Evolutionary conservation across 2,797 vertebrate species (phyloP), one percentile per base, ranked within the genome.

Genomic region (Syndactyla subalaris): DNA sequence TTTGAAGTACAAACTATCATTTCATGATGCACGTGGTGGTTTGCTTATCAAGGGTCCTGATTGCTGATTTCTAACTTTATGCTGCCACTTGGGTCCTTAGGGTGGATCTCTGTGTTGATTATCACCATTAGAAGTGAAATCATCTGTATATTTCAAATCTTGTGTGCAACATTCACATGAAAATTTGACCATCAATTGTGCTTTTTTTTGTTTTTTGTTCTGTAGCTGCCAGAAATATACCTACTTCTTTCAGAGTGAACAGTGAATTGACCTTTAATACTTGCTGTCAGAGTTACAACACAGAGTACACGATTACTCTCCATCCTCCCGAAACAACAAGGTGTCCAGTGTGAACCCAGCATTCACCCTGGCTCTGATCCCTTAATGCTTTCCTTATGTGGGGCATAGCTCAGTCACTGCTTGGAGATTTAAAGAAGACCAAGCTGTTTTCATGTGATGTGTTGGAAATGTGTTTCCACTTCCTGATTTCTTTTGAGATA

Each of bases 351-450:
- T 82, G 88, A 94, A 43, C 73, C 62, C 74, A 66, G 57, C 26
- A 1, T 61, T 90, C 66, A 59, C 83, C 83, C 89, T 43, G 5
- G 59, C 82, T 94, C 95, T 96, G 94, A 93, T 95, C 88, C n/a
- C 74, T 76, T 97, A 97, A 97, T 96, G 84, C 74, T 73, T 96
- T 96, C 95, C 94, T 89, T 62, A 83, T 95, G 96, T 77, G 65
- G 73, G 78, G 71, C 91, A 78, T 32, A 73, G 80, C 81, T 30
- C 62, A 86, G 17, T 27, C 66, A 36, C 83, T 92, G 80, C 7
- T 15, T 85, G 62, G 92, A 91, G 85, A 73, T 89, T 91, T 93
- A 84, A 92, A 94, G 92, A 92, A 12, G 70, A 92, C 76, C 46
- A 70, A 88, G 59, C 59, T 77, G 32, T 93, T 97, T 92, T 89